Evolutionary conservation across 2,113 vertebrate genomes (phyloP).

Genomic region (Oryctolagus cuniculus): mOryCun1.1 NC_091445.1:57896501-57897000

Average conservation of each 20-base stretch:
- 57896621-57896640: no score
- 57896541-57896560: no score
- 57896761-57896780: background rate
- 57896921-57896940: background rate
- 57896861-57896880: background rate
- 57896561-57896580: no score
- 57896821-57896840: background rate
- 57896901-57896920: background rate
- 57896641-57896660: no score
- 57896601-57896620: no score
- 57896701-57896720: background rate
- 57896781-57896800: background rate
- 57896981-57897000: slow-evolving; percentile 7
- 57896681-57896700: background rate
- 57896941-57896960: background rate
- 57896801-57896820: background rate
- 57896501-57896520: no score
- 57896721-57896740: background rate
- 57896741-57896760: background rate
- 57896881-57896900: background rate
- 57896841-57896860: background rate
- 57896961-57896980: background rate
- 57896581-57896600: no score
- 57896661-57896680: background rate
- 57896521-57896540: no score